Conservation (phyloP, 2,888 invertebrate species). For the Litoditis marina region DNA sequence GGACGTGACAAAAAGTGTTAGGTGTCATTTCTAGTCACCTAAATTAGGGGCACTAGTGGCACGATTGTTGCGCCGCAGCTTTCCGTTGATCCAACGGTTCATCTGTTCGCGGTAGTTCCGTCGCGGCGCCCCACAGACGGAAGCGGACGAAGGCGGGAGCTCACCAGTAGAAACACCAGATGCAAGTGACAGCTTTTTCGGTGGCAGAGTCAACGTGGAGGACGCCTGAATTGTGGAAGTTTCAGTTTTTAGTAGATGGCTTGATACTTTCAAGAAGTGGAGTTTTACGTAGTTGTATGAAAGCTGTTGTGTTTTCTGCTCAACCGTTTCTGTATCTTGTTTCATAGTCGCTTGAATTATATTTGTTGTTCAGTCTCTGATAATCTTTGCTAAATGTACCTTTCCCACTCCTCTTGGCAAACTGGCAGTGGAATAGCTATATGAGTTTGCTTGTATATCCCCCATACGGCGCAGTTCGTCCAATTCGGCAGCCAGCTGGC, state of each 20-base stretch:
- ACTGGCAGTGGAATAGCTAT: slow-evolving; percentile 46
- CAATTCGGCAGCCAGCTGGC: slow-evolving; percentile 60
- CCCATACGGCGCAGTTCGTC: slow-evolving; percentile 55
- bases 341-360: too few species aligned
- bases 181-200: slow-evolving; percentile 44
- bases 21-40: slow-evolving; percentile 69
- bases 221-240: slow-evolving; percentile 38
- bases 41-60: slow-evolving; percentile 86
- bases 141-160: slow-evolving; percentile 28
- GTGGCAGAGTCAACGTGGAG: slow-evolving; percentile 49
- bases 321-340: too few species aligned
- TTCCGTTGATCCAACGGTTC: slow-evolving; percentile 48
- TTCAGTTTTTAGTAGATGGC: background rate
- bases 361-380: too few species aligned
- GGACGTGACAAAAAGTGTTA: background rate
- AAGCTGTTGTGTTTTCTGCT: too few species aligned
- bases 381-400: slow-evolving; percentile 16
- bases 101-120: slow-evolving; percentile 43
- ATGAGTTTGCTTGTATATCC: slow-evolving; percentile 21
- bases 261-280: slow-evolving; percentile 8
- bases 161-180: slow-evolving; percentile 43
- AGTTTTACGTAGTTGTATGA: too few species aligned
- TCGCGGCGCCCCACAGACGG: slow-evolving; percentile 26
- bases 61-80: slow-evolving; percentile 63
- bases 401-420: slow-evolving; percentile 52